These are phyloP conservation scores for Anas platyrhynchos DNA, from an alignment of 2,113 vertebrate species.

Conservation along the genomic window DNA sequence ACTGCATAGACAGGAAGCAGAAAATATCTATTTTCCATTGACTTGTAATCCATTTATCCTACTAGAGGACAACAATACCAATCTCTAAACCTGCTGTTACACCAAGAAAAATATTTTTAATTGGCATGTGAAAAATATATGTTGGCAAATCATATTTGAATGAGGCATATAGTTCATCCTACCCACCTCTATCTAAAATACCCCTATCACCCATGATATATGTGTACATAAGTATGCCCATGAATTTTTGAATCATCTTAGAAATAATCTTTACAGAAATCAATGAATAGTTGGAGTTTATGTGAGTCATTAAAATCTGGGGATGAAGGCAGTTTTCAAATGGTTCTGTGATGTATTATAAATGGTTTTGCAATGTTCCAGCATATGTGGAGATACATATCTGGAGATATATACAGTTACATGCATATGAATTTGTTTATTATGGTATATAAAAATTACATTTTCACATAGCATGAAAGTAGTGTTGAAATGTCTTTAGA, in stretches of 20 bases:
- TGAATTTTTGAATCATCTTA: not conserved
- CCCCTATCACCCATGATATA: not conserved
- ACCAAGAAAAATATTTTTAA: not conserved
- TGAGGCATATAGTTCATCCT: not conserved
- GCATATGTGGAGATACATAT: conserved; percentile 19
- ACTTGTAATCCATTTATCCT: not conserved
- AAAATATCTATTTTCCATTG: not conserved
- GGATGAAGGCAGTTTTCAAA: not conserved
- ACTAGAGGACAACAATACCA: not conserved
- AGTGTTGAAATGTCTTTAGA: conserved; percentile 31
- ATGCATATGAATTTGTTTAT: not conserved
- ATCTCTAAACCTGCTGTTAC: not conserved
- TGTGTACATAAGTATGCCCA: not conserved
- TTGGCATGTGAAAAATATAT: not conserved
- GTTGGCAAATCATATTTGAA: not conserved
- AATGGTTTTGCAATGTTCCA: not conserved
- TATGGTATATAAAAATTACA: not conserved
- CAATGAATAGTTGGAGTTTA: not conserved
- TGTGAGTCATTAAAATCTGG: conserved; percentile 22
- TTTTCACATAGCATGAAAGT: conserved; percentile 27
- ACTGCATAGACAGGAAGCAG: not conserved
- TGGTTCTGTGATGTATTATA: conserved; percentile 44
- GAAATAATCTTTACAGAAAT: conserved; percentile 11
- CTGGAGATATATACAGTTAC: conserved; percentile 53
- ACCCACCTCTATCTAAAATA: fast-evolving